Conservation (phyloP, 2,113 vertebrate genomes). For the Protobothrops flavoviridis region DNA sequence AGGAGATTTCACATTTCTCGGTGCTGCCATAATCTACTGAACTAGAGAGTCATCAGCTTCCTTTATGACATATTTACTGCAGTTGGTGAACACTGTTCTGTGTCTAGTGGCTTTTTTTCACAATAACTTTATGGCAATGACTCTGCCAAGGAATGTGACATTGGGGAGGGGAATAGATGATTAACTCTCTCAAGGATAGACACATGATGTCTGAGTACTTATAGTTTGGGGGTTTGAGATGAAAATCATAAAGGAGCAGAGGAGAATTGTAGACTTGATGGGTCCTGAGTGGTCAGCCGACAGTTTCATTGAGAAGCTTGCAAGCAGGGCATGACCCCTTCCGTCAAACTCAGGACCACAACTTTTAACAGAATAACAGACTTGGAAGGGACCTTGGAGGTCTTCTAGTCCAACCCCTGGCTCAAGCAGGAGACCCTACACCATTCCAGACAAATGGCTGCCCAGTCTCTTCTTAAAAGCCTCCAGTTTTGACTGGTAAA, state of each 20-base stretch:
- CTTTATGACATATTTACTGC: conserved; percentile 59
- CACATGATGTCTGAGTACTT: conserved; percentile 44
- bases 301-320: neutral
- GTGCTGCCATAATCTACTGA: neutral
- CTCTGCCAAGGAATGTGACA: conserved; percentile 5
- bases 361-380: neutral
- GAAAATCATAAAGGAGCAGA: neutral
- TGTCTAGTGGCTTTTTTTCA: conserved; percentile 43
- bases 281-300: neutral
- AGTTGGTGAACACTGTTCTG: conserved; percentile 41
- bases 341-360: neutral
- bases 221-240: conserved; percentile 22
- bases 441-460: neutral
- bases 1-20: conserved; percentile 36
- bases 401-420: neutral
- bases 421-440: neutral
- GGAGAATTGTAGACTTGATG: conserved; percentile 40
- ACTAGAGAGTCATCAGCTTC: conserved; percentile 49
- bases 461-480: neutral
- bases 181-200: conserved; percentile 35
- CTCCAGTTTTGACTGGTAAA: conserved; percentile 54
- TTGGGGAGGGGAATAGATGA: neutral
- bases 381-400: neutral
- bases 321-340: neutral
- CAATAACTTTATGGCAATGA: conserved; percentile 28